Evolutionary conservation across 2,113 vertebrate species (phyloP).

Genomic region (chimpanzee (Pan troglodytes)): NHGRI_mPanTro3-v2.1_pri NC_072409.2:71967001-71967500

Average conservation of each 20-base stretch:
- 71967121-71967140: background rate
- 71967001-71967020: too few relatives aligned
- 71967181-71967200: background rate
- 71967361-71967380: background rate
- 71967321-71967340: background rate
- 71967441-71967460: background rate
- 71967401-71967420: background rate
- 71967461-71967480: background rate
- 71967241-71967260: background rate
- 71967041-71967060: too few relatives aligned
- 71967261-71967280: background rate
- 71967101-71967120: background rate
- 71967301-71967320: background rate
- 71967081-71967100: background rate
- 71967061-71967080: background rate
- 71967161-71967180: background rate
- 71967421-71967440: background rate
- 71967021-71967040: too few relatives aligned
- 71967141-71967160: background rate
- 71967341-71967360: background rate
- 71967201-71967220: background rate
- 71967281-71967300: background rate
- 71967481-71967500: background rate
- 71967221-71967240: background rate
- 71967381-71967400: background rate